Base-by-base conservation (phyloP, 2,113 vertebrate genomes). In the Pterophyllum scalare region DNA sequence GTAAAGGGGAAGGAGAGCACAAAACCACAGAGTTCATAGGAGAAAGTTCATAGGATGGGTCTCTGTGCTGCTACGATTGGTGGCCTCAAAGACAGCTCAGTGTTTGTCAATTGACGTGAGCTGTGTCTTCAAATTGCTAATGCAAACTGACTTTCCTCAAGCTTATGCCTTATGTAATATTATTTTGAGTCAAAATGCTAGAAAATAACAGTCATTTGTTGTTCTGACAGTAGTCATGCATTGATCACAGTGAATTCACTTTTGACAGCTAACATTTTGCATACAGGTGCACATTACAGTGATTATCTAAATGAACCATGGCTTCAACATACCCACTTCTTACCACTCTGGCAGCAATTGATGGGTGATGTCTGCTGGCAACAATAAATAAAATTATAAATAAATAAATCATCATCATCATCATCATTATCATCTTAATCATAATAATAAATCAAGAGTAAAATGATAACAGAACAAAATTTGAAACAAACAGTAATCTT, bases 121-220 rank as follows among this genome's bases (percentile, higher is more conserved):
- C 65, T 57, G 62, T 81, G 74, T 85, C 79, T 79, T 80, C 67
- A 83, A 86, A 87, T 62, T 80, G 61, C 52, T 11, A 8, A 19
- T 62, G 78, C 60, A 91, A 87, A 91, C 78, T 40, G 81, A 82
- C 74, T 80, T 80, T 76, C 81, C 65, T 84, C 54, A 43, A 79
- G 80, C 22, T 64, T 35, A 20, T 46, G 59, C 67, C 62, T 54
- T 77, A 46, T 62, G 72, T 33, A 52, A 40, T 58, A 49, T 87
- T 74, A 75, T 85, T 84, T 81, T 59, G 46, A 76, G 46, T 4
- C 12, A 65, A 6, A 54, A 57, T 33, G 75, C 77, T 57, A 24
- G 28, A 65, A 67, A 64, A 81, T 79, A 70, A 84, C 38, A 77
- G 85, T 75, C 77, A 77, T 59, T 82, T 38, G n/a, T 59, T 82